Evolutionary conservation across 2,888 invertebrate genomes (phyloP).

Genomic region (Leptarthrus brevirostris): DNA sequence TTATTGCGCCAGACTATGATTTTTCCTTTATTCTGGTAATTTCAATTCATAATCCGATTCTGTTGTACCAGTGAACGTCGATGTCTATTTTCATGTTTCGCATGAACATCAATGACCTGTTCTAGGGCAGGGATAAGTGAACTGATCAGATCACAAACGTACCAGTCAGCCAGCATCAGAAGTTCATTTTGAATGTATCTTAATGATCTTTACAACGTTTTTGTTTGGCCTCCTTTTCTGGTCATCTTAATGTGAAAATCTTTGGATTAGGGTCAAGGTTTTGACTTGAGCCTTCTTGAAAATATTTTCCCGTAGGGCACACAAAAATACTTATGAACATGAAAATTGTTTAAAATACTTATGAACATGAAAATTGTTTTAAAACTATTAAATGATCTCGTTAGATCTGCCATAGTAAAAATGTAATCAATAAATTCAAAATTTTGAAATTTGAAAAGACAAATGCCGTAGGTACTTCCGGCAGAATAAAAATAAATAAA

Average conservation of each 20-base stretch:
- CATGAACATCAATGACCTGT: conserved; percentile 42
- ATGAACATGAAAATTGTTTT: no score
- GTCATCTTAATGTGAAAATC: conserved; percentile 14
- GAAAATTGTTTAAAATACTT: no score
- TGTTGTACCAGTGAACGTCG: conserved; percentile 1
- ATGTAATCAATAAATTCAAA: no score
- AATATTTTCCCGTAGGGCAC: no score
- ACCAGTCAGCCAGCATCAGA: conserved; percentile 19
- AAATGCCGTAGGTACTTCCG: no score
- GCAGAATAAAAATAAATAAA: no score
- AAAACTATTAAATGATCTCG: no score
- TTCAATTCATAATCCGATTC: conserved; percentile 46
- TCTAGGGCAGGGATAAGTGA: conserved; percentile 36
- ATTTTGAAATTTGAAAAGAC: no score
- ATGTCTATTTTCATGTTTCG: conserved; percentile 42
- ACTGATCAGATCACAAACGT: not conserved
- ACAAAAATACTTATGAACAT: no score
- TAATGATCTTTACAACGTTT: conserved; percentile 38
- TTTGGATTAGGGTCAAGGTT: conserved; percentile 38
- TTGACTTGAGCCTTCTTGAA: no score
- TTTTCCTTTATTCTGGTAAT: conserved; percentile 46
- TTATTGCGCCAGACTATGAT: conserved; percentile 34
- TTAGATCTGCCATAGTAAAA: no score
- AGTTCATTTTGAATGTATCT: conserved; percentile 46
- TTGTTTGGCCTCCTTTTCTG: conserved; percentile 44